Evolutionary conservation across 2,797 vertebrate species (phyloP).

Genomic region (Numenius phaeopus): DNA sequence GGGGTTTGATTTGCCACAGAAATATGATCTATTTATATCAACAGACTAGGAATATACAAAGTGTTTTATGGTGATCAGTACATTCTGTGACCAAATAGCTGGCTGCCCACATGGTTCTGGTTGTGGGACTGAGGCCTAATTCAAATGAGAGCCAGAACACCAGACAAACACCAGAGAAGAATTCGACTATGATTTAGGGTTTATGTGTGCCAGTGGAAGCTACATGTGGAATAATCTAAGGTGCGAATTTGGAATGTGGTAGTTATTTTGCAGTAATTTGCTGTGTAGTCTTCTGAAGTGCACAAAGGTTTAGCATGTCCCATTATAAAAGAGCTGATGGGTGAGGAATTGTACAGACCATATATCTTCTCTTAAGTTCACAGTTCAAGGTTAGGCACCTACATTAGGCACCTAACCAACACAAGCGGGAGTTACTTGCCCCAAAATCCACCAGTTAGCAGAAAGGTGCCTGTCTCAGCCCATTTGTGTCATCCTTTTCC

Average conservation of each 20-base stretch:
- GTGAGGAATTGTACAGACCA: background rate
- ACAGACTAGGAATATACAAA: background rate
- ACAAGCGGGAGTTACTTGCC: background rate
- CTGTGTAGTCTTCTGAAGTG: background rate
- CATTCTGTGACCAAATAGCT: background rate
- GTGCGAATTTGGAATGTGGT: background rate
- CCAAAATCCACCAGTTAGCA: background rate
- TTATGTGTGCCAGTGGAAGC: background rate
- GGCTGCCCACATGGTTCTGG: background rate
- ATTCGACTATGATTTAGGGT: background rate
- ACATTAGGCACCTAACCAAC: background rate
- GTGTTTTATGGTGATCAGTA: background rate
- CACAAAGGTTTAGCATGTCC: background rate
- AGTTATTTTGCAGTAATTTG: background rate
- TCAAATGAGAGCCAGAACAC: background rate
- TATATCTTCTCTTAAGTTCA: background rate
- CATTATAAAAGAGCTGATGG: background rate
- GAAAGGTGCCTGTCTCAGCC: background rate
- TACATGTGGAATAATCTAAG: background rate
- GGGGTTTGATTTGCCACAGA: background rate
- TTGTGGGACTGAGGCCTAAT: background rate
- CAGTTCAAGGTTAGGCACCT: background rate
- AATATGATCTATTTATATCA: background rate
- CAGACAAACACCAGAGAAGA: background rate
- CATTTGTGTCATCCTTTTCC: background rate